These are phyloP conservation scores for Ruditapes philippinarum DNA, from an alignment of 1,140 invertebrate species.

Conservation along the genomic window DNA sequence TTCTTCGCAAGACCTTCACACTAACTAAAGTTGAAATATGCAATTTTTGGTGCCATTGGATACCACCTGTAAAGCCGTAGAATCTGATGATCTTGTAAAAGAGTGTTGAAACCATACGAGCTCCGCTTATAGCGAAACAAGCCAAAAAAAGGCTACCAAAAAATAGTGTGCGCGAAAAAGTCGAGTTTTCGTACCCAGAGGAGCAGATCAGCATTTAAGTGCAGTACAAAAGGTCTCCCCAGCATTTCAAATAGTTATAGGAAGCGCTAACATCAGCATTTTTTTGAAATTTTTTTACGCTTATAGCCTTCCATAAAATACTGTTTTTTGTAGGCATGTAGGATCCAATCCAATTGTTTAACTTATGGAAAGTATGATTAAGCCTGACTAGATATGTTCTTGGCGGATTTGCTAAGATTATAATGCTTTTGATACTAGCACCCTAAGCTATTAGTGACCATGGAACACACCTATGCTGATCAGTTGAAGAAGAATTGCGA, in stretches of 20 bases:
- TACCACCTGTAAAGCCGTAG: not conserved
- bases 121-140: conserved; percentile 57
- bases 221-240: not conserved
- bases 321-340: not conserved
- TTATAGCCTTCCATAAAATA: conserved; percentile 3
- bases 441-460: not conserved
- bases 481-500: not conserved
- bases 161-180: conserved; percentile 30
- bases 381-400: not conserved
- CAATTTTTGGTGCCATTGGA: not conserved
- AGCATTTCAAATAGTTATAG: conserved; percentile 32
- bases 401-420: not conserved
- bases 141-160: conserved; percentile 56
- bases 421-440: not conserved
- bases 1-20: too few relatives aligned
- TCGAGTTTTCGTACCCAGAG: not conserved
- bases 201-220: not conserved
- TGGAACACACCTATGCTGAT: not conserved
- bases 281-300: not conserved
- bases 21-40: not conserved
- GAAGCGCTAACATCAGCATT: not conserved
- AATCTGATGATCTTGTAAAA: not conserved
- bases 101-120: not conserved
- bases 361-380: not conserved
- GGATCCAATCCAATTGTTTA: not conserved